Percentiles rank a stretch among this genome's conserved stretches.
These are phyloP conservation scores for Condylostylus longicornis DNA, from an alignment of 1,140 invertebrate genomes.

Conservation along the genomic window DNA sequence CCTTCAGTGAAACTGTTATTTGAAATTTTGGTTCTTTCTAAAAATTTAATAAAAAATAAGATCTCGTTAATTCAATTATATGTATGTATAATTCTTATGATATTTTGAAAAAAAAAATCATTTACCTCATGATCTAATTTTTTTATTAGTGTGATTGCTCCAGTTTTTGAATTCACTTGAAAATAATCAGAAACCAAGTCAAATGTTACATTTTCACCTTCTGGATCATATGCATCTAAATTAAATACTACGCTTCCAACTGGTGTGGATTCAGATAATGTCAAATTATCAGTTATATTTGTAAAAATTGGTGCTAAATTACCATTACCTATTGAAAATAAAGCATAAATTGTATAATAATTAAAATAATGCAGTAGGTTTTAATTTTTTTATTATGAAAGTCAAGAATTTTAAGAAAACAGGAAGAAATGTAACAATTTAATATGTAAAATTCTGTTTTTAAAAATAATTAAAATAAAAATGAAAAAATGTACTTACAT, in stretches of 20 bases:
- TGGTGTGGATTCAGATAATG: slow-evolving; percentile 58
- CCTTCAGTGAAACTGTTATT: too few species aligned
- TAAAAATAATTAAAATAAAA: too few species aligned
- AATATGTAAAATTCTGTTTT: too few species aligned
- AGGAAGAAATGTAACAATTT: too few species aligned
- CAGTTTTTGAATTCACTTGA: slow-evolving; percentile 56
- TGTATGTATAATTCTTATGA: not conserved
- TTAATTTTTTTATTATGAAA: too few species aligned
- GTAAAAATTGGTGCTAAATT: slow-evolving; percentile 54
- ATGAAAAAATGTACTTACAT: too few species aligned
- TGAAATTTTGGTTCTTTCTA: too few species aligned
- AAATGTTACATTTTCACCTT: slow-evolving; percentile 49
- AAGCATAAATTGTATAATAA: not conserved
- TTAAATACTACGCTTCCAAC: slow-evolving; percentile 60
- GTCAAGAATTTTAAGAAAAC: too few species aligned
- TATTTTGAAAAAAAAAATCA: slow-evolving; percentile 15
- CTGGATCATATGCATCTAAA: slow-evolving; percentile 64
- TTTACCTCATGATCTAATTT: slow-evolving; percentile 70
- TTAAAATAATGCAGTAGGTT: not conserved
- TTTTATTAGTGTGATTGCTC: slow-evolving; percentile 59
- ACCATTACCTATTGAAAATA: slow-evolving; percentile 10
- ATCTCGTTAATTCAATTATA: not conserved
- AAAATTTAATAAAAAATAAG: not conserved
- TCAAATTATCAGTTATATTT: slow-evolving; percentile 54
- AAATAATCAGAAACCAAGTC: slow-evolving; percentile 67